Evolutionary conservation across 2,113 vertebrate genomes (phyloP), one percentile per base, ranked within the genome.

Genomic region (Anser brachyrhynchus): DNA sequence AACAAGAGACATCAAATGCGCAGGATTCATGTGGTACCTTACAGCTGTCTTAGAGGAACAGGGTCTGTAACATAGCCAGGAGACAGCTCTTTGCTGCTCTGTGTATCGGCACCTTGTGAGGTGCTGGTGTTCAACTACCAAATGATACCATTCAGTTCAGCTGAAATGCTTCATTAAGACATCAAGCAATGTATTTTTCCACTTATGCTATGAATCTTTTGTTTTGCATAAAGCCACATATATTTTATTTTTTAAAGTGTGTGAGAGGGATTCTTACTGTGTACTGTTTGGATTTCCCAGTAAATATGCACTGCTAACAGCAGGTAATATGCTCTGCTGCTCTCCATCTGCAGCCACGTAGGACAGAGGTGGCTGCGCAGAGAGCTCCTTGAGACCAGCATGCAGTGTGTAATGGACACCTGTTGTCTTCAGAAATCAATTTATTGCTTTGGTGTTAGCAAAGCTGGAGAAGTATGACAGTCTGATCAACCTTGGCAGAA

Each of bases 221-320:
- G 11, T 39, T 65, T 51, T 66, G 12, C 55, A 25, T 62, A 54
- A 81, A 73, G 28, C 1, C 18, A 55, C 14, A 35, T 73, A 12
- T 58, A 21, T 31, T 4, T 14, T 10, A 12, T 11, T 65, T 49
- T 12, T 49, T 20, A 21, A 52, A 44, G 2, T 3, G 1, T 0
- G 3, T 41, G 21, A 28, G 29, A 21, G 4, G 15, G 1, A 5
- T 43, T 73, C 9, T 65, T 84, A 25, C 29, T 12, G 13, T 37
- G 10, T 61, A 61, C 6, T 37, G 16, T 16, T 57, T 43, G n/a
- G 26, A 15, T 72, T 85, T n/a, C n/a, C 15, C 55, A 64, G 6
- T 51, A 33, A 81, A 64, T 21, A 31, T 21, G 0, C 17, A 55
- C 13, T 33, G 3, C n/a, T 31, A 31, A 21, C 0, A n/a, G 41